These are phyloP conservation scores for Alsophila aescularia DNA, from an alignment of 2,888 invertebrate genomes.

Conservation along the genomic window DNA sequence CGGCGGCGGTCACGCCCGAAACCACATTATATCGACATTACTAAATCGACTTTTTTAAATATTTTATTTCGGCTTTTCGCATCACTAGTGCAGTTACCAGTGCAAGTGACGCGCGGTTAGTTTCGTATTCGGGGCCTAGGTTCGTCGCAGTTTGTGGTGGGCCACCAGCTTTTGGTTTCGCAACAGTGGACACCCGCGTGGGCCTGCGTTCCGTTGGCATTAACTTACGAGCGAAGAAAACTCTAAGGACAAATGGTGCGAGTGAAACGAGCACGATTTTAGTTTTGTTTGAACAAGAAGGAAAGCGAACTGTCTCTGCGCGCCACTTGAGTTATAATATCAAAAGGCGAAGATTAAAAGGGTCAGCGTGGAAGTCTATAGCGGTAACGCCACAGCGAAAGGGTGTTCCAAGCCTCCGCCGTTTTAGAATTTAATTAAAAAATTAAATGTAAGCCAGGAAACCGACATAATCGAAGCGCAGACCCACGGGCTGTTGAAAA, in stretches of 20 bases:
- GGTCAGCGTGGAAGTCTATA: background rate
- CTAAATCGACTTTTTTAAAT: background rate
- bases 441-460: conserved; percentile 7
- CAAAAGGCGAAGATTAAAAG: conserved; percentile 1
- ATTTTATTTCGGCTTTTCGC: too few relatives aligned
- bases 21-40: background rate
- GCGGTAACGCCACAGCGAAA: conserved; percentile 7
- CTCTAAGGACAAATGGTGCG: conserved; percentile 2
- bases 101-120: background rate
- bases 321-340: background rate
- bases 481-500: conserved; percentile 47
- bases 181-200: conserved; percentile 35
- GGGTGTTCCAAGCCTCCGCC: conserved; percentile 5
- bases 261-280: conserved; percentile 1
- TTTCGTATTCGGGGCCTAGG: conserved; percentile 1
- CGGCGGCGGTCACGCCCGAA: background rate
- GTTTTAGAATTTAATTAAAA: too few relatives aligned
- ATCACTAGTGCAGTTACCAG: too few relatives aligned
- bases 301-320: conserved; percentile 6
- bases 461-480: conserved; percentile 47
- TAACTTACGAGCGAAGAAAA: background rate
- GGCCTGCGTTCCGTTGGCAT: conserved; percentile 29
- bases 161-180: conserved; percentile 68
- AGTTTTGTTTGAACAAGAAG: conserved; percentile 3
- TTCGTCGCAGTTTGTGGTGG: conserved; percentile 18